phyloP scores from a whole-genome alignment of 2,888 invertebrate genomes.

The Graphium colonna region DNA sequence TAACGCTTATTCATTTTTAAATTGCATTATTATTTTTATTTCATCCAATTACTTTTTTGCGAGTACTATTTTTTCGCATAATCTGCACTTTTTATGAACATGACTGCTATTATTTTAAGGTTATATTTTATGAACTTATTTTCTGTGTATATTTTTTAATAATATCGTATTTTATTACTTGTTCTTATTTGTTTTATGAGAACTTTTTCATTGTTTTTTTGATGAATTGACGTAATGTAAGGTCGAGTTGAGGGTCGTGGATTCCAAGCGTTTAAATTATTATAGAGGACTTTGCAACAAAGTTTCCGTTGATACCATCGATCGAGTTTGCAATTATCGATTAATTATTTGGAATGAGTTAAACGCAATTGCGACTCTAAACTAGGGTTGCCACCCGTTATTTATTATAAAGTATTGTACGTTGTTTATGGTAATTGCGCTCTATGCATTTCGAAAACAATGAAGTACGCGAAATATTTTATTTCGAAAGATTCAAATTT shows the following conservation, averaged over 20 bases:
- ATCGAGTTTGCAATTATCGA: neutral
- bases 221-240: slow-evolving; percentile 1
- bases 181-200: neutral
- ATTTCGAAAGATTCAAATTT: too few relatives aligned
- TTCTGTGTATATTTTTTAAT: neutral
- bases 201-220: slow-evolving; percentile 23
- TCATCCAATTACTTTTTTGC: neutral
- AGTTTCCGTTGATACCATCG: neutral
- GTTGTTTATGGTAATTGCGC: too few relatives aligned
- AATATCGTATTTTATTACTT: neutral
- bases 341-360: neutral
- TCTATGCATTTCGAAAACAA: too few relatives aligned
- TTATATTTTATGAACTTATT: neutral
- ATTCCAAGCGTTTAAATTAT: neutral
- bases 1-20: neutral
- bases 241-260: neutral
- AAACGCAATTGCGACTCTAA: neutral
- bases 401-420: too few relatives aligned
- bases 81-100: neutral
- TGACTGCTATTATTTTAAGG: neutral
- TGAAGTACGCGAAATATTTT: too few relatives aligned
- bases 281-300: neutral
- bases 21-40: too few relatives aligned
- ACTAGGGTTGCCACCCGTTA: too few relatives aligned
- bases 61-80: neutral